A percentile compares a stretch with the other conserved stretches of the same genome.
phyloP scores from a whole-genome alignment of 2,797 vertebrate species.

The Oreonectes daqikongensis region DNA sequence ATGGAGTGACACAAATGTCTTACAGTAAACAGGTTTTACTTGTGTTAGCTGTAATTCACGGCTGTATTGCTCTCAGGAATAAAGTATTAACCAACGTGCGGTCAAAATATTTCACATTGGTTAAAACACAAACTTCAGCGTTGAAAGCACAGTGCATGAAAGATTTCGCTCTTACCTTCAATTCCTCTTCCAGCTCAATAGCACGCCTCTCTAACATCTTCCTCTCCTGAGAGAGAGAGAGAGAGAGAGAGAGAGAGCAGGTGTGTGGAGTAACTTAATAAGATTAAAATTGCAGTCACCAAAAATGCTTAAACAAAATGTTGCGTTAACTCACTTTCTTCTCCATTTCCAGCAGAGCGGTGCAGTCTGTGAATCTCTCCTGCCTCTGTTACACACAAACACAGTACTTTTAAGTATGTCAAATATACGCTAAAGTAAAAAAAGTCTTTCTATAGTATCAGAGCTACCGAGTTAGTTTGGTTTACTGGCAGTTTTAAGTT shows the following conservation, averaged over 20 bases:
- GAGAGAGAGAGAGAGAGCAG: conserved; percentile 32
- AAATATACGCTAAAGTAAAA: neutral
- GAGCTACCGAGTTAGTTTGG: too few species aligned
- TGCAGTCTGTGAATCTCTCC: conserved; percentile 82
- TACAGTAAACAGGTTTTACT: conserved; percentile 15
- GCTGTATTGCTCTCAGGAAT: neutral
- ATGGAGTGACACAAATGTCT: neutral
- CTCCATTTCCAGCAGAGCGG: conserved; percentile 81
- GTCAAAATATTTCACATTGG: neutral
- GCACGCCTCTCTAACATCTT: conserved; percentile 80
- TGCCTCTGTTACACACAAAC: conserved; percentile 74
- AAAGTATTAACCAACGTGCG: neutral
- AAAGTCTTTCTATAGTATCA: neutral
- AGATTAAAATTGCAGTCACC: conserved; percentile 52
- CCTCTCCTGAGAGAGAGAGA: conserved; percentile 73
- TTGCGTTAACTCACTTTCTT: conserved; percentile 75
- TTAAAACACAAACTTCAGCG: neutral
- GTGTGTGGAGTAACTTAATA: conserved; percentile 23
- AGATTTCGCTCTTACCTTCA: conserved; percentile 74
- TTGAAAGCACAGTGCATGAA: conserved; percentile 51
- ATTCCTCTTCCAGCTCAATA: conserved; percentile 82
- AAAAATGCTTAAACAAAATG: conserved; percentile 31
- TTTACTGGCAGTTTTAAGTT: too few species aligned
- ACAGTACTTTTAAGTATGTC: neutral
- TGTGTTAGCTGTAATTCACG: neutral